phyloP scores from a whole-genome alignment of 2,797 vertebrate genomes.

The Cottoperca gobio region DNA sequence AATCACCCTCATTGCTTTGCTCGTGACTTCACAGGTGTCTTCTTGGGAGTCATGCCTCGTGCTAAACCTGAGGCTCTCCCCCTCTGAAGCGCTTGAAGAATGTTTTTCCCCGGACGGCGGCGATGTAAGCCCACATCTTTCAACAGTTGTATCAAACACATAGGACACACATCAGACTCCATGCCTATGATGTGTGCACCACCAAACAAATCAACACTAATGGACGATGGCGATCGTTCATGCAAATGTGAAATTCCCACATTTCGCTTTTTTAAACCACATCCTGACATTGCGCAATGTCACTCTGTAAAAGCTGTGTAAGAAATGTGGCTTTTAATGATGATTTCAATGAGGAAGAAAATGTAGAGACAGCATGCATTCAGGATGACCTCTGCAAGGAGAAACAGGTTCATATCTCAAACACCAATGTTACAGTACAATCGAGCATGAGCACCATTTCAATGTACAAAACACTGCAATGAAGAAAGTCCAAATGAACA shows the following conservation, averaged over 20 bases:
- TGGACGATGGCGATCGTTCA: constrained; percentile 45
- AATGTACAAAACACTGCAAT: constrained; percentile 21
- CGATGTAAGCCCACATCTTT: background rate
- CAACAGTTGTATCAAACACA: constrained; percentile 18
- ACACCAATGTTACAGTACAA: constrained; percentile 28
- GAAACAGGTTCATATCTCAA: constrained; percentile 29
- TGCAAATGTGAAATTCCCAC: constrained; percentile 69
- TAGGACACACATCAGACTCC: constrained; percentile 40
- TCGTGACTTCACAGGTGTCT: background rate
- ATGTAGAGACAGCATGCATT: constrained; percentile 64
- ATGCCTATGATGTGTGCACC: constrained; percentile 54
- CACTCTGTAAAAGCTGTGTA: constrained; percentile 20
- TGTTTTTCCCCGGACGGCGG: background rate
- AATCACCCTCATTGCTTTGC: background rate
- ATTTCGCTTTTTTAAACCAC: constrained; percentile 11
- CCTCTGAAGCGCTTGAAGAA: background rate
- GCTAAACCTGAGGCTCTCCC: background rate
- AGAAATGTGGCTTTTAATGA: constrained; percentile 49
- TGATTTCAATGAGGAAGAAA: constrained; percentile 39
- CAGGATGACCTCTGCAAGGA: constrained; percentile 45
- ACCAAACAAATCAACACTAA: constrained; percentile 50
- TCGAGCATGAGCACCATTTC: constrained; percentile 41
- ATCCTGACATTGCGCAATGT: constrained; percentile 42
- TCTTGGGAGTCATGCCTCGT: background rate
- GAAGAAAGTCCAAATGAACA: constrained; percentile 42